Base-by-base conservation (phyloP, 2,113 vertebrate genomes). In the Setophaga petechia region DNA sequence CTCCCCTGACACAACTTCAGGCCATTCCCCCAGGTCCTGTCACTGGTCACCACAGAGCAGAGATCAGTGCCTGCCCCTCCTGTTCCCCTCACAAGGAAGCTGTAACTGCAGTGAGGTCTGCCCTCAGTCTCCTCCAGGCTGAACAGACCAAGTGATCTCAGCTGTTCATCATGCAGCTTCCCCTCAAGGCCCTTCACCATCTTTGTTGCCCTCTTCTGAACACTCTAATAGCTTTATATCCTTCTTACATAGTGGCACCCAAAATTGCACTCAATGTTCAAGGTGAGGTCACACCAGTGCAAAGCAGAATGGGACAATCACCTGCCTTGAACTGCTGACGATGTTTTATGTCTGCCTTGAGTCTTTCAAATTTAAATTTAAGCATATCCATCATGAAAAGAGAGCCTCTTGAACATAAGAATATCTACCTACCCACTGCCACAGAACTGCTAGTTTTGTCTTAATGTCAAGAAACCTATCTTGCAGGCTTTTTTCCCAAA, bases 81-180 rank as follows among this genome's bases (percentile, higher is more conserved):
- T 46, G 11, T 10, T 19, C 28, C 11, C 4, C 11, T 84, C 33
- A 18, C 0, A 0, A 37, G 33, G 39, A 55, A 33, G 18, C 0
- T 65, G 18, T 9, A 6, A 8, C 28, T 65, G 28, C 49, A 65
- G 1, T 39, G 41, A 65, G 18, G 2, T 15, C 4, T 74, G 2
- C 3, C 23, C 41, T 63, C n/a, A 84, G 11, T 33, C 18, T 65
- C 2, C 24, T 28, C 12, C 20, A 30, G 35, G 24, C 61, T 75
- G 52, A 75, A 8, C 19, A 41, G 59, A 41, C 2, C 52, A 9
- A 49, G 24, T 35, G 51, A 1, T 5, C 43, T 58, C 61, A 75
- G 35, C 30, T 0, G 0, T 1, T 75, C n/a, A 22, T 66, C 49
- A 23, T 3, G n/a, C 0, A 0, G 7, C 59, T 41, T 15, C n/a